Evolutionary conservation across 2,888 invertebrate genomes (phyloP).

Genomic region (Acanthoscelides obtectus): DNA sequence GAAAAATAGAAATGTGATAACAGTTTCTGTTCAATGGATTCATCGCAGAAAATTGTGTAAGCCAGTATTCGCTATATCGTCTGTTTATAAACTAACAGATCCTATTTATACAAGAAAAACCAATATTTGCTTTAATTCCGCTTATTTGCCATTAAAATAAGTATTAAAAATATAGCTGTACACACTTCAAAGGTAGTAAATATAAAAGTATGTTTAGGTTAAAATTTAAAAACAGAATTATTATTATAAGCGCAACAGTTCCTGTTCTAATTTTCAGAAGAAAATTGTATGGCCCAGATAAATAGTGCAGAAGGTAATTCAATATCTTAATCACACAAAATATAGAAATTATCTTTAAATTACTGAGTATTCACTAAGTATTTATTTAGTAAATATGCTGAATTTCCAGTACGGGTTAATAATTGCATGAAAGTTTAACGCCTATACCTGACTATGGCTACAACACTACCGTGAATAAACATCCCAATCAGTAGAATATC

Average conservation of each 20-base stretch:
- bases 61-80: background rate
- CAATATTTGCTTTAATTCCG: slow-evolving; percentile 18
- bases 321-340: background rate
- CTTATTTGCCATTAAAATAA: slow-evolving; percentile 20
- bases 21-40: background rate
- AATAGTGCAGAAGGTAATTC: background rate
- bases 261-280: background rate
- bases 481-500: too few relatives aligned
- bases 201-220: slow-evolving; percentile 18
- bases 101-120: slow-evolving; percentile 8
- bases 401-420: too few relatives aligned
- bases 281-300: background rate
- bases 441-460: too few relatives aligned
- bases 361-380: background rate
- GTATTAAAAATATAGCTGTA: slow-evolving; percentile 20
- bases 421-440: too few relatives aligned
- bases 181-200: slow-evolving; percentile 24
- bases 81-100: background rate
- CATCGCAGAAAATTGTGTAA: background rate
- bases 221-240: slow-evolving; percentile 18
- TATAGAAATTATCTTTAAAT: background rate
- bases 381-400: too few relatives aligned
- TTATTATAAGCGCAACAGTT: slow-evolving; percentile 14
- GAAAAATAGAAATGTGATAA: background rate
- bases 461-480: too few relatives aligned